Conservation (phyloP, 2,888 invertebrate species). For the Agriopis marginaria region DNA sequence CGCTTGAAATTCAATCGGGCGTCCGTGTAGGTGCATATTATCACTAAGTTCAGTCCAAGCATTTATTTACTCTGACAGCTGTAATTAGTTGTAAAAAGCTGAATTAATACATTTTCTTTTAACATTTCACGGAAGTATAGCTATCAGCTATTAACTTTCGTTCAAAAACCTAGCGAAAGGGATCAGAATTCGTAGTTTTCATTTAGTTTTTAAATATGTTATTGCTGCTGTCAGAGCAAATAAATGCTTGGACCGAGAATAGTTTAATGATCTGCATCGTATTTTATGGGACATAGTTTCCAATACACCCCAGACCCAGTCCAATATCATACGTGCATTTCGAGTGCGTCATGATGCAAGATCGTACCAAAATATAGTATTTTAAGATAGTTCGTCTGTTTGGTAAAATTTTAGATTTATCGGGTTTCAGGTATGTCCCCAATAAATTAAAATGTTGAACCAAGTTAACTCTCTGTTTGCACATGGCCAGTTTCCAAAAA, state of each 20-base stretch:
- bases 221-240: too few relatives aligned
- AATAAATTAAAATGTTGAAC: slow-evolving; percentile 26
- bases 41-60: too few relatives aligned
- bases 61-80: too few relatives aligned
- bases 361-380: background rate
- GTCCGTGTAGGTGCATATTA: background rate
- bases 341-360: background rate
- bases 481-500: slow-evolving; percentile 44
- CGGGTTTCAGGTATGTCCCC: background rate
- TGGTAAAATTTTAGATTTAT: background rate
- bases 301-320: background rate
- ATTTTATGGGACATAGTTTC: background rate
- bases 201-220: too few relatives aligned
- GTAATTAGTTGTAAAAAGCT: too few relatives aligned
- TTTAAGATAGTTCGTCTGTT: background rate
- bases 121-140: too few relatives aligned
- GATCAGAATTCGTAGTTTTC: too few relatives aligned
- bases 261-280: background rate
- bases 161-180: too few relatives aligned
- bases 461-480: slow-evolving; percentile 19
- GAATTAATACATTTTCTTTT: too few relatives aligned
- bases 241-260: too few relatives aligned
- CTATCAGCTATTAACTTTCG: too few relatives aligned
- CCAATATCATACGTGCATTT: background rate
- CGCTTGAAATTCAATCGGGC: background rate